Percentiles rank a stretch among this genome's conserved stretches.
phyloP scores from a whole-genome alignment of 2,797 vertebrate genomes.

The Gambelia wislizenii region DNA sequence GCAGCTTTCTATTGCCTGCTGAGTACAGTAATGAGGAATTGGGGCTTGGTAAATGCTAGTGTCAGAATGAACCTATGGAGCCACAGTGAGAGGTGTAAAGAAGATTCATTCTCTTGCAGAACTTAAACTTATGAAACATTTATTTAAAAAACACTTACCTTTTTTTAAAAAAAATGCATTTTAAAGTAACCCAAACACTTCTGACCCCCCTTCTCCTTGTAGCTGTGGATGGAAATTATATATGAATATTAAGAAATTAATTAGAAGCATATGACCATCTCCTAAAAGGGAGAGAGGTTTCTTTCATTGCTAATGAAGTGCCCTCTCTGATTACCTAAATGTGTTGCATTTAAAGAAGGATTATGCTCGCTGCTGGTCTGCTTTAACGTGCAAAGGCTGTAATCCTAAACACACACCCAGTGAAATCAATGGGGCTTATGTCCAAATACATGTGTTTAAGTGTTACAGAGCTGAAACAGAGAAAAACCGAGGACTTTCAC shows the following conservation, averaged over 20 bases:
- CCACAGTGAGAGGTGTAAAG: slow-evolving; percentile 44
- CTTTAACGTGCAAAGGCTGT: not conserved
- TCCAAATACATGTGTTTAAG: not conserved
- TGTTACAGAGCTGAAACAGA: not conserved
- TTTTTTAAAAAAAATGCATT: not conserved
- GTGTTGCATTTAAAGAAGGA: not conserved
- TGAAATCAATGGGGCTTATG: not conserved
- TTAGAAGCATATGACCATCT: slow-evolving; percentile 9
- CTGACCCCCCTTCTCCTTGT: not conserved
- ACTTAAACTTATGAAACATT: slow-evolving; percentile 58
- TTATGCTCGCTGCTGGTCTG: not conserved
- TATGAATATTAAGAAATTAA: not conserved
- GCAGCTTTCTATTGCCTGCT: slow-evolving; percentile 68
- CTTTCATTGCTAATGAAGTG: slow-evolving; percentile 6
- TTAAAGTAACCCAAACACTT: not conserved
- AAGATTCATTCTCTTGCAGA: slow-evolving; percentile 51
- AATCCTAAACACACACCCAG: not conserved
- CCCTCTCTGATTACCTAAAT: slow-evolving; percentile 28
- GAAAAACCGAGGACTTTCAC: not conserved
- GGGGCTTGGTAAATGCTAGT: slow-evolving; percentile 62
- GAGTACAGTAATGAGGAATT: slow-evolving; percentile 71
- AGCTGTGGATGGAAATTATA: slow-evolving; percentile 15
- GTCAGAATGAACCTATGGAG: slow-evolving; percentile 55
- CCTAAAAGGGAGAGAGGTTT: slow-evolving; percentile 2
- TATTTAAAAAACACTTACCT: slow-evolving; percentile 59